Evolutionary conservation across 2,797 vertebrate genomes (phyloP), one percentile per base, ranked within the genome.

Genomic region (Otolemur crassicaudatus): DNA sequence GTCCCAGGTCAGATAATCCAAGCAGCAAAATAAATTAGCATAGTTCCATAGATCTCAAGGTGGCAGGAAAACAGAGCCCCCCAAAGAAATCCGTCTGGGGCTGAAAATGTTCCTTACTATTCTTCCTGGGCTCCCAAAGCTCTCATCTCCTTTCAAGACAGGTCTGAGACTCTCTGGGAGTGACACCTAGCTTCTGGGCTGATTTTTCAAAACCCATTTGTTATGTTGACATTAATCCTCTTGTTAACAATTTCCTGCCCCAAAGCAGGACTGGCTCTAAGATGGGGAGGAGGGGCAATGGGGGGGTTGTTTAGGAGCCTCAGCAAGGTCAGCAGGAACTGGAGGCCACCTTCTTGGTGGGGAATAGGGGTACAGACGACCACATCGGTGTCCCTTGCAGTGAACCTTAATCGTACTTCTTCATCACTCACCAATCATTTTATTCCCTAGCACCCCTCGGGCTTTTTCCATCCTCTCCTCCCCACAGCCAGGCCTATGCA

Each of bases 191-290:
- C 37, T 90, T 16, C 53, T n/a, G 34, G 69, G 43, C 31, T 79
- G 65, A 93, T 60, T 73, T 83, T 85, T 93, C 23, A 53, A 97
- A 91, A 61, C 49, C 67, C 34, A 37, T 58, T 84, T 91, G 94
- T 91, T 89, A 91, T 34, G 7, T 0, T 56, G 92, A 94, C 76
- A 20, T 75, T 92, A 49, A 96, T 91, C 88, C 65, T 94, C 93
- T 84, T 22, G 17, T 73, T 84, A 67, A 61, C 46, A 79, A 56
- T 67, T 81, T 94, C 53, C 69, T 40, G 75, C 49, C 81, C 70
- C 12, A 37, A 67, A 86, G 83, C 67, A 93, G 85, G 61, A 56
- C 6, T 81, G 65, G 25, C 34, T 67, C 8, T 70, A 5, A 31
- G 37, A 63, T 76, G 40, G 9, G 60, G 31, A 88, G 43, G 29